Conservation (phyloP, 2,113 vertebrate species). For the Gulo gulo region DNA sequence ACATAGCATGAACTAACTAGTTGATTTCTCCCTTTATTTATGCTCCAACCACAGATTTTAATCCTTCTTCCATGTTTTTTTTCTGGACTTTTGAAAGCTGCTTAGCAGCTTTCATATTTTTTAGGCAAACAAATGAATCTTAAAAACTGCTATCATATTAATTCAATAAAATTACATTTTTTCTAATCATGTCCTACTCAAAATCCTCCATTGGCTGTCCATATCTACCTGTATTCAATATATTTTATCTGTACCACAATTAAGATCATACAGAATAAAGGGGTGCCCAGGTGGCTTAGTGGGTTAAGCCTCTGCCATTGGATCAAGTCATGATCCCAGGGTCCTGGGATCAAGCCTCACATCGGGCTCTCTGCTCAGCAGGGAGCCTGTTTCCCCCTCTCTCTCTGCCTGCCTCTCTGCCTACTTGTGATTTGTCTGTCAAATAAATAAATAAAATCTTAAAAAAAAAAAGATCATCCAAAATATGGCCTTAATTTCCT, state of each 20-base stretch:
- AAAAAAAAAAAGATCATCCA: background rate
- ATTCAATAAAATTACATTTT: background rate
- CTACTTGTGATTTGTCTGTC: no score
- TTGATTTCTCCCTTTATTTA: background rate
- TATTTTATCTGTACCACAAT: background rate
- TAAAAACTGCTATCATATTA: background rate
- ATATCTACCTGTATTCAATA: background rate
- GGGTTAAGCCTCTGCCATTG: no score
- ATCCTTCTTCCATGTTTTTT: background rate
- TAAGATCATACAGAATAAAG: no score
- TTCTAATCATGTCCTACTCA: background rate
- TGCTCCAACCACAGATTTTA: background rate
- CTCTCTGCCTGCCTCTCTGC: no score
- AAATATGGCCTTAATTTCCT: background rate
- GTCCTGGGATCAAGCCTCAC: no score
- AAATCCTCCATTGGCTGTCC: background rate
- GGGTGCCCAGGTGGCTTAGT: no score
- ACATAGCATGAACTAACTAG: background rate
- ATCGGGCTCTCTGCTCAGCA: no score
- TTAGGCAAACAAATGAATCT: background rate
- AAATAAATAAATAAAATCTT: no score
- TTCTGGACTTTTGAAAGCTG: background rate
- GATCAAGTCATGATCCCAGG: no score
- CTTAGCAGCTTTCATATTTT: background rate
- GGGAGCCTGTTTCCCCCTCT: no score